Evolutionary conservation across 2,888 invertebrate genomes (phyloP), one percentile per base, ranked within the genome.

Genomic region (Nomada flava): DNA sequence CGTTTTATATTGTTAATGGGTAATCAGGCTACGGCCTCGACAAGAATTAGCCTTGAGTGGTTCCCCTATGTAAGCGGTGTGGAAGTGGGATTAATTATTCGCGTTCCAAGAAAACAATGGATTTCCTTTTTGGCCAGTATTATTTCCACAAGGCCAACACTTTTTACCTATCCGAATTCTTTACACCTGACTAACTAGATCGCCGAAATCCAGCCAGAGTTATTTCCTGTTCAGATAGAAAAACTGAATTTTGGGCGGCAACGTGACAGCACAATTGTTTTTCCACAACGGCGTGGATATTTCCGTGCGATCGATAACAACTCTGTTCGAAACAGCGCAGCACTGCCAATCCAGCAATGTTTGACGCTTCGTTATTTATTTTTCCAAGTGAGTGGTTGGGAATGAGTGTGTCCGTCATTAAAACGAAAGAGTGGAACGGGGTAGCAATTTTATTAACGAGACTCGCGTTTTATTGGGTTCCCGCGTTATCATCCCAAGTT

Each of bases 11-110:
- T 83, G 88, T 90, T 90, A 88, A 86, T 65, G 73, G 73, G 80
- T 85, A 87, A 90, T 89, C 90, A 86, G 80, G 76, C 64, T 79
- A 74, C 73, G 83, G 82, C 82, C 87, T 87, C 82, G 88, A 77
- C 80, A 83, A 85, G 88, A 88, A 90, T 90, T 89, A 88, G 84
- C 85, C 85, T 81, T 79, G 83, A 89, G 86, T 86, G 82, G 86
- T 65, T 77, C 76, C 79, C 67, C 57, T 57, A 57, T 69, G 76
- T 72, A 73, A 64, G 52, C 78, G 72, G 57, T 55, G 74, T 85
- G 87, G 89, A 90, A 89, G 87, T 89, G 85, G 88, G 88, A 90
- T 90, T 90, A 89, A 90, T 90, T 88, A 84, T 85, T 81, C 79
- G 69, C 59, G 72, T 79, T 57, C 57, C 52, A 13, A 53, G 52